Conservation (phyloP, 1,140 invertebrate genomes). For the Scaptomyza hsui region DNA sequence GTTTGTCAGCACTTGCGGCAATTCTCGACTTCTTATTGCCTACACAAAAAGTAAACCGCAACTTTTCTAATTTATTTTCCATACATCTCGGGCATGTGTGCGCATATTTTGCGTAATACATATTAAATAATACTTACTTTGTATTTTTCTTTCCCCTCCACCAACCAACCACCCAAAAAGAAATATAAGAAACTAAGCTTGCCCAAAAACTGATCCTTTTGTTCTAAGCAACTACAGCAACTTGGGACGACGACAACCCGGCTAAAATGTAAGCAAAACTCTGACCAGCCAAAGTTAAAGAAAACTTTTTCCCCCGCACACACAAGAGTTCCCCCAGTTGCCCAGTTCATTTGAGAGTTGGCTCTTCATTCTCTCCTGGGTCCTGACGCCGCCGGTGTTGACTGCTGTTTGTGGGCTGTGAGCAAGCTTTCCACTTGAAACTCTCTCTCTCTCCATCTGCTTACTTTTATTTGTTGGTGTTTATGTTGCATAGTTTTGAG, state of each 20-base stretch:
- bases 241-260: not conserved
- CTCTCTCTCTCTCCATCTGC: not conserved
- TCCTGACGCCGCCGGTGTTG: constrained; percentile 57
- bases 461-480: constrained; percentile 11
- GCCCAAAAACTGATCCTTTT: constrained; percentile 52
- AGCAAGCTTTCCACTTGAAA: not conserved
- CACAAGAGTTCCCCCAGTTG: constrained; percentile 23
- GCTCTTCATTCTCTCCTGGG: constrained; percentile 28
- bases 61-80: constrained; percentile 79
- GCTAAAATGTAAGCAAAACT: constrained; percentile 33
- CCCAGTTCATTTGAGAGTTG: constrained; percentile 36
- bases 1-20: constrained; percentile 47
- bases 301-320: constrained; percentile 38
- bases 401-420: constrained; percentile 47
- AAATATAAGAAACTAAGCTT: not conserved
- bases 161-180: not conserved
- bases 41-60: constrained; percentile 47
- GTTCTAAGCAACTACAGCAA: constrained; percentile 55
- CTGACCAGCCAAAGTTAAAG: constrained; percentile 15
- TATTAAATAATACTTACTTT: constrained; percentile 77
- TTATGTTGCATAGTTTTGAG: constrained; percentile 24
- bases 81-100: constrained; percentile 45
- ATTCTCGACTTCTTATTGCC: not conserved
- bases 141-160: constrained; percentile 67
- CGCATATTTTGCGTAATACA: constrained; percentile 61